Percentiles rank a stretch among this genome's conserved stretches.
These are phyloP conservation scores for cattle (Bos taurus) DNA, from an alignment of 2,113 vertebrate genomes.

Conservation along the genomic window ARS-UCD2.0 NC_037356.1:28499001-28499500, in stretches of 20 bases:
- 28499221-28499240: not conserved
- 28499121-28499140: not conserved
- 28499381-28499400: not conserved
- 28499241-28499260: not conserved
- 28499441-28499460: not conserved
- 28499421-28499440: not conserved
- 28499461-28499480: not conserved
- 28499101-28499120: not conserved
- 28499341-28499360: not conserved
- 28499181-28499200: not conserved
- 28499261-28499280: not conserved
- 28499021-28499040: not conserved
- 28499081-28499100: not conserved
- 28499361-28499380: not conserved
- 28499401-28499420: not conserved
- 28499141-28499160: not conserved
- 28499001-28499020: not conserved
- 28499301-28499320: not conserved
- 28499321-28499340: not conserved
- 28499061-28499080: not conserved
- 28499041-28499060: not conserved
- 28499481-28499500: not conserved
- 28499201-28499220: not conserved
- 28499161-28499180: not conserved
- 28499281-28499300: not conserved